Conservation (phyloP, 2,113 vertebrate species). For the Ictidomys tridecemlineatus region DNA sequence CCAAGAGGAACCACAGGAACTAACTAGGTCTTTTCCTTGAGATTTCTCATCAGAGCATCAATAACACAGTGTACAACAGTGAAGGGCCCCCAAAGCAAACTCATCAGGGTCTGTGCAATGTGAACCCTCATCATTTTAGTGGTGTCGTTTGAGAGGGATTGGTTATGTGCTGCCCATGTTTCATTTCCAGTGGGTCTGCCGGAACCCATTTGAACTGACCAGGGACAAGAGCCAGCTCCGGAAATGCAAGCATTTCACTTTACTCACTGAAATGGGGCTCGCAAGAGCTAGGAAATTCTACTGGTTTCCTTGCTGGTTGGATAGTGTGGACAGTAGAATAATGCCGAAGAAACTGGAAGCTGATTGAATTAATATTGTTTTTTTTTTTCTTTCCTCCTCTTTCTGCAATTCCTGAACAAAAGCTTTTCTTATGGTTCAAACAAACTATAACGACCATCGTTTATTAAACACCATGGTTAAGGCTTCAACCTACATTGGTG, state of each 20-base stretch:
- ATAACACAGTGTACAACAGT: constrained; percentile 73
- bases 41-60: constrained; percentile 79
- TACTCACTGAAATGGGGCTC: constrained; percentile 73
- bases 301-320: constrained; percentile 48
- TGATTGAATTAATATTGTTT: not conserved
- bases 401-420: not conserved
- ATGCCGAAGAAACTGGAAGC: not conserved
- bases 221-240: constrained; percentile 33
- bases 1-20: constrained; percentile 67
- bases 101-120: constrained; percentile 66
- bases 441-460: not conserved
- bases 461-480: not conserved
- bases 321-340: not conserved
- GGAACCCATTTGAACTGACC: constrained; percentile 78
- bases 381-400: not conserved
- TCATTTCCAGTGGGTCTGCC: constrained; percentile 53
- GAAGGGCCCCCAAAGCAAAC: constrained; percentile 77
- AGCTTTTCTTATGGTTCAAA: constrained; percentile 27
- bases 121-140: constrained; percentile 66
- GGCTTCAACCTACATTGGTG: not conserved
- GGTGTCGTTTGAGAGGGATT: constrained; percentile 64
- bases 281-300: constrained; percentile 51
- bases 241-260: constrained; percentile 71
- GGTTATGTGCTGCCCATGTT: not conserved
- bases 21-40: constrained; percentile 70